Evolutionary conservation across 2,113 vertebrate genomes (phyloP), one percentile per base, ranked within the genome.

Genomic region (Bothrops jararaca): DNA sequence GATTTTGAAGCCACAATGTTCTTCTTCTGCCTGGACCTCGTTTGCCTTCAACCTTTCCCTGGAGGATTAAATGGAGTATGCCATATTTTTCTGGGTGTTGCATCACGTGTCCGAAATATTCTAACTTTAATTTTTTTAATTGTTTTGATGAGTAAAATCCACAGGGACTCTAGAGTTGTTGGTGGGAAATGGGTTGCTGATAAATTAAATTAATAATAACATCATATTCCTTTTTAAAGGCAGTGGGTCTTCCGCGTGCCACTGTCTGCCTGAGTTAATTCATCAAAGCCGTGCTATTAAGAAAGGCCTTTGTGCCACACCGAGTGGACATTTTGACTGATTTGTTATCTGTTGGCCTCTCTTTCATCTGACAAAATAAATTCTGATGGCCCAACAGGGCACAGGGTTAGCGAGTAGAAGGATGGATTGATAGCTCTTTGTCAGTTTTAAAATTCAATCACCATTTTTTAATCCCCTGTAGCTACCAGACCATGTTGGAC

Each of bases 401-500:
- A 26, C 58, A 60, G 64, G 64, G 15, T 34, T 6, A 34, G 5
- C 29, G 34, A 34, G 64, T 18, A 15, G 64, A 69, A 69, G 64
- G 22, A 39, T 80, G 20, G 39, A 80, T 80, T 0, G 92, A 45
- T 0, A 5, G 2, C 7, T 22, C 10, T 13, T 26, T 24, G 29
- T 22, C 56, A 52, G 3, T 23, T 8, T 86, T 92, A 24, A 89
- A 85, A 89, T 6, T 2, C 8, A 26, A 50, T 42, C 18, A 0
- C 52, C 0, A 39, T 57, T 80, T 29, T 56, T 39, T 0, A 23
- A 80, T 45, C 64, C 5, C 29, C 1, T 52, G 0, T n/a, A 97
- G 97, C 88, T 99, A 99, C 95, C 98, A 99, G 96, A 99, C 98
- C 45, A 99, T 99, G 99, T 96, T 99, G 97, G 98, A 99, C 86